A percentile compares a stretch with the other conserved stretches of the same genome.
Evolutionary conservation across 1,140 invertebrate species (phyloP).

Genomic region (Orchesella cincta): DNA sequence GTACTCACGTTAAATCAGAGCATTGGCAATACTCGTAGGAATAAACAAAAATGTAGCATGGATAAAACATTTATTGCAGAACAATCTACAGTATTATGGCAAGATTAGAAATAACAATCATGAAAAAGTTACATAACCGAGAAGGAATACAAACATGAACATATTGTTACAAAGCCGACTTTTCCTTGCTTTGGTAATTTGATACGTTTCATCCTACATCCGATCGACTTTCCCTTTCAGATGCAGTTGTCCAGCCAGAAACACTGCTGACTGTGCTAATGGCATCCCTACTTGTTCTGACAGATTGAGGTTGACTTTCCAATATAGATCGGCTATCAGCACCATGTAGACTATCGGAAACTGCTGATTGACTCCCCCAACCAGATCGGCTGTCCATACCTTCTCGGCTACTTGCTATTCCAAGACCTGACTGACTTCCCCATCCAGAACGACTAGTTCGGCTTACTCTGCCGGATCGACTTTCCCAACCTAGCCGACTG

Average conservation of each 20-base stretch:
- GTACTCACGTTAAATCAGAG: too few relatives aligned
- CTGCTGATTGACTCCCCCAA: not conserved
- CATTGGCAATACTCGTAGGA: too few relatives aligned
- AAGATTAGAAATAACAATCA: too few relatives aligned
- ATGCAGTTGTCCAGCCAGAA: constrained; percentile 12
- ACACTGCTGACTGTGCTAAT: constrained; percentile 7
- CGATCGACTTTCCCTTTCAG: not conserved
- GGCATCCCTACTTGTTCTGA: not conserved
- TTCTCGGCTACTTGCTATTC: not conserved
- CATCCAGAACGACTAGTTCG: not conserved
- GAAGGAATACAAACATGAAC: not conserved
- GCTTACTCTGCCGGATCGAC: not conserved
- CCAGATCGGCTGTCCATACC: not conserved
- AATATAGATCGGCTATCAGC: not conserved
- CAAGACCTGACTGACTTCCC: constrained; percentile 7
- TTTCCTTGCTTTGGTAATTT: not conserved
- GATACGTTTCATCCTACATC: not conserved
- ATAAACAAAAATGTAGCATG: too few relatives aligned
- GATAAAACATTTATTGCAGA: too few relatives aligned
- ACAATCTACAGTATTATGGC: too few relatives aligned
- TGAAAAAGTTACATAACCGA: not conserved
- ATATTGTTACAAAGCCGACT: not conserved
- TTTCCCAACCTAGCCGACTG: not conserved
- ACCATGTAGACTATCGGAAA: not conserved
- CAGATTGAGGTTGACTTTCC: not conserved